Percentiles rank a stretch among this genome's conserved stretches.
These are phyloP conservation scores for Andrena flavipes DNA, from an alignment of 2,888 invertebrate species.

Conservation along the genomic window DNA sequence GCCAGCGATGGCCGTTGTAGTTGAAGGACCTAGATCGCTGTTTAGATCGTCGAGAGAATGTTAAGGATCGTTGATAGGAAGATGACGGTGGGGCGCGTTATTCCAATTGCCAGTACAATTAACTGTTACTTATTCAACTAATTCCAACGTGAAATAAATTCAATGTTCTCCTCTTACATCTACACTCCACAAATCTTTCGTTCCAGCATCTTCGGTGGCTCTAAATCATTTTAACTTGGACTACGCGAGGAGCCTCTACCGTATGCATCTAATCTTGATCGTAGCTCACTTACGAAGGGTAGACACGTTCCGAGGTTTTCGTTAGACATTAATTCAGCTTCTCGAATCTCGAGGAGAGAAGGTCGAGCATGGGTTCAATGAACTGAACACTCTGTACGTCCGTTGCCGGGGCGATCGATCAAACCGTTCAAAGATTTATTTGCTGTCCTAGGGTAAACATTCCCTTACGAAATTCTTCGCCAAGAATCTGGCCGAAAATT, in stretches of 20 bases:
- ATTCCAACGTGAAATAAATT: constrained; percentile 14
- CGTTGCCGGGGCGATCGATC: constrained; percentile 7
- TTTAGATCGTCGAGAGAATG: constrained; percentile 15
- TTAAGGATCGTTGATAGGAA: constrained; percentile 30
- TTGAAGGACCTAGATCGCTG: constrained; percentile 24
- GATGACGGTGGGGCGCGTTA: neutral
- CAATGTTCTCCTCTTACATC: neutral
- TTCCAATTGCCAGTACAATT: constrained; percentile 28
- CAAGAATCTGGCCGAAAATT: neutral
- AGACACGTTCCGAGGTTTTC: constrained; percentile 51
- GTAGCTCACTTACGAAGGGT: constrained; percentile 35
- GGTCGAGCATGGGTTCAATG: constrained; percentile 54
- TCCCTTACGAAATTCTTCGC: constrained; percentile 28
- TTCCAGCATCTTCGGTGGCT: constrained; percentile 4
- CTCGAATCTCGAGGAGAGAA: constrained; percentile 41
- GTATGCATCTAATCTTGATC: constrained; percentile 51
- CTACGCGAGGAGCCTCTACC: constrained; percentile 27
- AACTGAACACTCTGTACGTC: constrained; percentile 23
- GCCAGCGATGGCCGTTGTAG: constrained; percentile 8
- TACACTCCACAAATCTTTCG: constrained; percentile 16
- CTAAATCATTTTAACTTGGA: constrained; percentile 44
- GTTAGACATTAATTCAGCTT: constrained; percentile 52
- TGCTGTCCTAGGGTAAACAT: constrained; percentile 27
- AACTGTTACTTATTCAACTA: constrained; percentile 10
- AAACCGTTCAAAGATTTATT: constrained; percentile 36